Evolutionary conservation across 1,140 invertebrate species (phyloP).

Genomic region (Drosophila murphyi): DNA sequence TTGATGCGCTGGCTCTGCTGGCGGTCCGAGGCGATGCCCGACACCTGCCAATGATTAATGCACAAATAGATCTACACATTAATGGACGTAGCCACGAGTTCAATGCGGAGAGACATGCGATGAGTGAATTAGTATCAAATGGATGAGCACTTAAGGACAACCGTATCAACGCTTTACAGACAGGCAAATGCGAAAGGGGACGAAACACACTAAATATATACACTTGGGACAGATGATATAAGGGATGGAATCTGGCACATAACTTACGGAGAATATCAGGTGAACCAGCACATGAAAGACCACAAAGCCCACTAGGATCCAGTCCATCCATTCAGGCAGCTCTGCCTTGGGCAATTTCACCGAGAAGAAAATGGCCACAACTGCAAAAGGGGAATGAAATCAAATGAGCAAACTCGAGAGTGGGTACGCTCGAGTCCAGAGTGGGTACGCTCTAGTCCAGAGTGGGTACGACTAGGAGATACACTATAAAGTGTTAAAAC

Average conservation of each 20-base stretch:
- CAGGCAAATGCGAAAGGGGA: constrained; percentile 60
- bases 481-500: constrained; percentile 66
- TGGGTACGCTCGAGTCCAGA: neutral
- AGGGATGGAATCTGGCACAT: neutral
- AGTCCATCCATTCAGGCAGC: constrained; percentile 93
- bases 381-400: constrained; percentile 86
- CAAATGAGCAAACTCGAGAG: neutral
- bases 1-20: constrained; percentile 90
- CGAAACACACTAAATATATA: constrained; percentile 35
- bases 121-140: constrained; percentile 71
- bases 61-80: constrained; percentile 76
- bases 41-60: constrained; percentile 86
- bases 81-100: constrained; percentile 57
- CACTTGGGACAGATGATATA: constrained; percentile 50
- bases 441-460: neutral
- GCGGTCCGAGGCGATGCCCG: constrained; percentile 90
- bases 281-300: constrained; percentile 95
- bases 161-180: constrained; percentile 56
- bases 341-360: constrained; percentile 93
- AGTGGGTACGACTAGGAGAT: neutral
- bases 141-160: constrained; percentile 66
- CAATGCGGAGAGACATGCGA: constrained; percentile 39
- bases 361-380: constrained; percentile 96
- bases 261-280: constrained; percentile 94
- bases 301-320: constrained; percentile 94